Conservation (phyloP, 2,113 vertebrate species). For the Lucifuga dentata region DNA sequence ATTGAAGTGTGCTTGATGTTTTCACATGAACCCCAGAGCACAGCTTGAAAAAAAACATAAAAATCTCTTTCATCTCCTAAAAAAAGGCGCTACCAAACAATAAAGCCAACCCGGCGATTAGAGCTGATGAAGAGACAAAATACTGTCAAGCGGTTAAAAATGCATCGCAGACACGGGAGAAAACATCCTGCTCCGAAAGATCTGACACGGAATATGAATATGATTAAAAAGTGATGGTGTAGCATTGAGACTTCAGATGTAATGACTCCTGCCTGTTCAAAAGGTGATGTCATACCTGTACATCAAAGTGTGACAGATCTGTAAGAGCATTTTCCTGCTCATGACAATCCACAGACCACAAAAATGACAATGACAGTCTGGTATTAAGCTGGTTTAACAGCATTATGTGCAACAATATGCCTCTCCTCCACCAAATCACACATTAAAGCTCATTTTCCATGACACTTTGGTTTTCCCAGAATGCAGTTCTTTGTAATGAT, state of each 20-base stretch:
- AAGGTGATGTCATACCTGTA: slow-evolving; percentile 57
- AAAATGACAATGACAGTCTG: slow-evolving; percentile 65
- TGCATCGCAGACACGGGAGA: slow-evolving; percentile 16
- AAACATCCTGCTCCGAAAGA: slow-evolving; percentile 52
- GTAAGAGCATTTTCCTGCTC: slow-evolving; percentile 66
- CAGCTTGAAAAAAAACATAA: slow-evolving; percentile 35
- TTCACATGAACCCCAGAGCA: slow-evolving; percentile 57
- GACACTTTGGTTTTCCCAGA: slow-evolving; percentile 54
- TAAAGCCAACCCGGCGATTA: slow-evolving; percentile 47
- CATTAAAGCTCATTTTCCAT: slow-evolving; percentile 49
- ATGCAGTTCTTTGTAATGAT: slow-evolving; percentile 53
- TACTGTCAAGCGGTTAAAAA: slow-evolving; percentile 37
- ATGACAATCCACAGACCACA: slow-evolving; percentile 64
- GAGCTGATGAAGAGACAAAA: slow-evolving; percentile 50
- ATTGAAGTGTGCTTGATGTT: slow-evolving; percentile 74
- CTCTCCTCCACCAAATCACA: slow-evolving; percentile 41
- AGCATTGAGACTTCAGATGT: slow-evolving; percentile 22
- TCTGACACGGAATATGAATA: slow-evolving; percentile 9
- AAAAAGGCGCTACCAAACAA: slow-evolving; percentile 62
- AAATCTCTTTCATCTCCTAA: slow-evolving; percentile 60
- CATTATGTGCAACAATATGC: slow-evolving; percentile 56
- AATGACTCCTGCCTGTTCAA: slow-evolving; percentile 26
- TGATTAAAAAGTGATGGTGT: slow-evolving; percentile 18
- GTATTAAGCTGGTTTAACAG: slow-evolving; percentile 67
- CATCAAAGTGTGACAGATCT: slow-evolving; percentile 61